phyloP scores from a whole-genome alignment of 53 echinoderm and acorn worm species.

The Crossaster papposus region DNA sequence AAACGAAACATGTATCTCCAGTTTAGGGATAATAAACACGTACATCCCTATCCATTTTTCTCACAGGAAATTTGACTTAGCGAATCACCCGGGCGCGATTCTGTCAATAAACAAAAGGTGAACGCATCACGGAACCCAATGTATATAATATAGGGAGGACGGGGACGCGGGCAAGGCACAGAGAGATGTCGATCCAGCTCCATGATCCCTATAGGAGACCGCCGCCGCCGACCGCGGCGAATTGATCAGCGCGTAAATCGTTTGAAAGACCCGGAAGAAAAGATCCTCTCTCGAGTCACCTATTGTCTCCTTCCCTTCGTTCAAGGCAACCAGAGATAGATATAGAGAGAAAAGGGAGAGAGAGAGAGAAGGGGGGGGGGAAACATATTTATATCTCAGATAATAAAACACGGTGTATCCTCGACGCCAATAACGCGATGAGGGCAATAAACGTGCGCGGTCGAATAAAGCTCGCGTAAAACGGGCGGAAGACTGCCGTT shows the following conservation, averaged over 20 bases:
- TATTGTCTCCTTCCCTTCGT: background rate
- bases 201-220: background rate
- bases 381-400: background rate
- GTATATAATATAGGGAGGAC: background rate
- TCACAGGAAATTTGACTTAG: conserved; percentile 36
- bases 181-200: too few species aligned
- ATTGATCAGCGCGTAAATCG: conserved; percentile 44
- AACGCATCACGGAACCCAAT: too few species aligned
- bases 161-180: background rate
- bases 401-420: background rate
- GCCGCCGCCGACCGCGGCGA: background rate
- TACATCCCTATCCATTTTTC: conserved; percentile 21
- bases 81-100: background rate
- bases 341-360: too few species aligned
- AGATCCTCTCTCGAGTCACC: background rate
- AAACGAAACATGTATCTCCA: background rate
- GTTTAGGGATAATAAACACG: conserved; percentile 17
- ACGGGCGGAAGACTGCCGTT: conserved; percentile 21
- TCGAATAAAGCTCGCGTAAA: conserved; percentile 7
- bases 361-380: background rate
- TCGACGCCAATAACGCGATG: conserved; percentile 24
- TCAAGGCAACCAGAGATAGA: conserved; percentile 1
- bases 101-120: conserved; percentile 19
- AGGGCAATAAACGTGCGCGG: background rate
- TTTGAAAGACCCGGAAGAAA: conserved; percentile 28